Percentiles rank a stretch among this genome's conserved stretches.
Evolutionary conservation across 2,113 vertebrate genomes (phyloP).

Genomic region (Hystrix cristata): DNA sequence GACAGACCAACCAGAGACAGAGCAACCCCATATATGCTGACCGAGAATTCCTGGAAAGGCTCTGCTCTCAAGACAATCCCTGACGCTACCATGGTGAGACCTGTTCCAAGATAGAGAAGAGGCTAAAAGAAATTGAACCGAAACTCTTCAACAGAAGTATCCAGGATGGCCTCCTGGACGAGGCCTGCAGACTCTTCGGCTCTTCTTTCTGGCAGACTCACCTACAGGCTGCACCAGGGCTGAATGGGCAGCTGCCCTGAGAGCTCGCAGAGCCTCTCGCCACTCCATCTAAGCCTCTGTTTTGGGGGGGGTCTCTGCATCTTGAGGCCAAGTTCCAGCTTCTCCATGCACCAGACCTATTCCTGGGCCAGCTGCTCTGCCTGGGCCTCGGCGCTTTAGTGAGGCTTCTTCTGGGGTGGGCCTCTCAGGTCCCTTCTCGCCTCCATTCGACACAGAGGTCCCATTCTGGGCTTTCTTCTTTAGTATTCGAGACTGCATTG

Average conservation of each 20-base stretch:
- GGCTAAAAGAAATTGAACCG: conserved; percentile 94
- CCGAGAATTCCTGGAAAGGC: neutral
- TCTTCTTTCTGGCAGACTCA: conserved; percentile 80
- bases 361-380: conserved; percentile 92
- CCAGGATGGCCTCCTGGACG: conserved; percentile 76
- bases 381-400: conserved; percentile 58
- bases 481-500: neutral
- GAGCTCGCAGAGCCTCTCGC: conserved; percentile 90
- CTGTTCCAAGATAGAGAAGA: neutral
- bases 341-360: conserved; percentile 96
- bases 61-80: neutral
- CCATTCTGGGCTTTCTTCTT: conserved; percentile 8
- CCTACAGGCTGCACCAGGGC: conserved; percentile 89
- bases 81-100: neutral
- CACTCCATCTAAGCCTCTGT: conserved; percentile 94
- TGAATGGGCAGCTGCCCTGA: conserved; percentile 91
- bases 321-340: conserved; percentile 93
- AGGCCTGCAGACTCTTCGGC: conserved; percentile 88
- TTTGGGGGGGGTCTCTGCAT: conserved; percentile 92
- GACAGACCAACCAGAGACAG: neutral
- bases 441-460: neutral
- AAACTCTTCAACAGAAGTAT: conserved; percentile 89
- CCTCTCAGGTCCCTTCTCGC: neutral
- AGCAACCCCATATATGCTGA: neutral
- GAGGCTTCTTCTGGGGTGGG: neutral